phyloP scores from a whole-genome alignment of 2,113 vertebrate genomes.

The Cyanoliseus patagonus region DNA sequence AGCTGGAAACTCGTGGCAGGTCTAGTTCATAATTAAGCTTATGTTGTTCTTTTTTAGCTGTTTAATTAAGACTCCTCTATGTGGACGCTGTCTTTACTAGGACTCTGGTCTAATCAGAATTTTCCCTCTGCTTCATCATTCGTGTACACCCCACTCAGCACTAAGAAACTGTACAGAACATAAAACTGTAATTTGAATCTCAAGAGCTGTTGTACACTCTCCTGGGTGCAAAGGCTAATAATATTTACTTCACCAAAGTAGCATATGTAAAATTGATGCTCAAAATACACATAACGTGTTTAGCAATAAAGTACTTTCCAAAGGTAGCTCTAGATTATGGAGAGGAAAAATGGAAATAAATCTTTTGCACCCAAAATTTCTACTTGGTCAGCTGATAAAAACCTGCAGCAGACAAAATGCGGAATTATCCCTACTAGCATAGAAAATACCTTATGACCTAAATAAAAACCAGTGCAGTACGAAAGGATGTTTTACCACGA shows the following conservation, averaged over 20 bases:
- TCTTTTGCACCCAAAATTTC: not conserved
- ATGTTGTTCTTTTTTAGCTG: constrained; percentile 35
- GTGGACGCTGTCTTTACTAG: not conserved
- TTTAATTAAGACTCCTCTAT: constrained; percentile 55
- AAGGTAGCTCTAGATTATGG: not conserved
- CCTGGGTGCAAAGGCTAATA: not conserved
- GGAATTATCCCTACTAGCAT: not conserved
- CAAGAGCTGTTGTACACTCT: not conserved
- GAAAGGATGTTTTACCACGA: not conserved
- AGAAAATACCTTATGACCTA: not conserved
- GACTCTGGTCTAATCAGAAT: constrained; percentile 5
- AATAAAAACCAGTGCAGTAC: not conserved
- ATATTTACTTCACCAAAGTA: constrained; percentile 15
- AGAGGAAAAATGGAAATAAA: not conserved
- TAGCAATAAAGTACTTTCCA: not conserved
- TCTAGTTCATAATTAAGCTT: not conserved
- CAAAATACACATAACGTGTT: not conserved
- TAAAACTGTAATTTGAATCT: not conserved
- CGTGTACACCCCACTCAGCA: not conserved
- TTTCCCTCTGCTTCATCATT: not conserved
- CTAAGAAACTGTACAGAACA: not conserved
- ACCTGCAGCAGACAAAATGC: not conserved
- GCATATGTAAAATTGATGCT: not conserved
- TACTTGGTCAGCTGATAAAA: not conserved
- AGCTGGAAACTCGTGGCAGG: not conserved